Base-by-base conservation (phyloP, 35 echinoderm and acorn worm species). In the Stichopus chloronotus region DNA sequence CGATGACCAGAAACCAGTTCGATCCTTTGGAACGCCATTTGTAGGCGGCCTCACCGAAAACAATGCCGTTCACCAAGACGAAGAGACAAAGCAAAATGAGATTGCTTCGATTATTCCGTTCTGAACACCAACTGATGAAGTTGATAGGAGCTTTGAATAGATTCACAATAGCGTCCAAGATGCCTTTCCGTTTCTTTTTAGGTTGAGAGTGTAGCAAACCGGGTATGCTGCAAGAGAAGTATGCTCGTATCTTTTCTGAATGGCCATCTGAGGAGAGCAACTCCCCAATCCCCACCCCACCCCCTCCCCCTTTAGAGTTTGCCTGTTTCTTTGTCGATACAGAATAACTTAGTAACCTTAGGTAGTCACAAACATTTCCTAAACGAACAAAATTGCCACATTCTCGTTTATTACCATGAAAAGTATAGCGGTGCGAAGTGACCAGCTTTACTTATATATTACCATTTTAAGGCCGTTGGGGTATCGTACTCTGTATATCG, bases 1-100 rank as follows among this genome's bases (percentile, higher is more conserved):
- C 86, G 13, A 88, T 88, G 11, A 88, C 86, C 57, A 88, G 24
- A 69, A 58, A 88, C 86, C 86, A 88, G 86, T 88, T 88, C 3
- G 86, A 60, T 17, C 86, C 86, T 19, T 60, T 88, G 5, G 58
- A 58, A n/a, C 57, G 17, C 57, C 57, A 88, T 58, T 69, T 88
- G 17, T 88, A 69, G 61, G 86, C 57, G 22, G 86, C 86, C 5
- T 88, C 57, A 14, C 23, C 25, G 86, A 88, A 88, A 30, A 88
- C 9, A 8, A 88, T 57, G 5, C 58, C 22, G 61, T 88, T 88
- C 7, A 69, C 58, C 14, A 88, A 30, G 25, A 88, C 7, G 57
- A 88, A 88, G n/a, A 58, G 54, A 60, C 57, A 21, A 8, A 88
- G 25, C 54, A 60, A 25, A 25, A 69, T n/a, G 0, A 88, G 21